Base-by-base conservation (phyloP, 1,140 invertebrate genomes). In the Nylanderia fulva region DNA sequence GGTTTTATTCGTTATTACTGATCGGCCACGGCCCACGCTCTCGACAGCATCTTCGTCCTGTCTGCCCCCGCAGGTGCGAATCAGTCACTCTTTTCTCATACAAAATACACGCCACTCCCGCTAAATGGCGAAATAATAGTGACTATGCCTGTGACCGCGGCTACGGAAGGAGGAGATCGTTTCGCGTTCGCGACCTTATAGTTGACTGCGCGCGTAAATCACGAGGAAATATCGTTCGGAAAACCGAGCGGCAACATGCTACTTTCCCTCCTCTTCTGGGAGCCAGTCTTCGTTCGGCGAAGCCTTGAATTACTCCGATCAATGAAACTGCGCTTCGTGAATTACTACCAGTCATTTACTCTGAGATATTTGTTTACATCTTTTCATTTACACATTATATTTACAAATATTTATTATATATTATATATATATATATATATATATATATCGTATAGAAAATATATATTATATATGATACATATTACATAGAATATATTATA, bases 1-100 rank as follows among this genome's bases (percentile, higher is more conserved):
- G 90, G 90, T 66, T 86, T 86, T 60, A 82, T 85, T 80, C 80
- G 86, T 90, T 89, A 90, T 91, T 91, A 72, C 72, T 45, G 86
- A 89, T 90, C 85, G 77, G 76, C 13, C 2, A 2, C 82, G 52
- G 42, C 87, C 89, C 71, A 90, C 89, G 87, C 74, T 39, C 56
- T 42, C 33, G 48, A 52, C 60, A 24, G 74, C 76, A 54, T 76
- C 82, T 85, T 82, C 82, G 71, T 91, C 84, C 82, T 84, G 76
- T 86, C 82, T 88, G 90, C 86, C 91, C 85, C 64, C 86, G 71
- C 85, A 79, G 79, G 64, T 71, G 75, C 87, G 77, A 72, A 82
- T 82, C 77, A 72, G 66, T 82, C 66, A 72, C 52, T 82, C 66
- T 64, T 48, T 48, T 36, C 80, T 64, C 87, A 27, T 63, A 71